Base-by-base conservation (phyloP, 2,113 vertebrate species). In the Tor tambroides region DNA sequence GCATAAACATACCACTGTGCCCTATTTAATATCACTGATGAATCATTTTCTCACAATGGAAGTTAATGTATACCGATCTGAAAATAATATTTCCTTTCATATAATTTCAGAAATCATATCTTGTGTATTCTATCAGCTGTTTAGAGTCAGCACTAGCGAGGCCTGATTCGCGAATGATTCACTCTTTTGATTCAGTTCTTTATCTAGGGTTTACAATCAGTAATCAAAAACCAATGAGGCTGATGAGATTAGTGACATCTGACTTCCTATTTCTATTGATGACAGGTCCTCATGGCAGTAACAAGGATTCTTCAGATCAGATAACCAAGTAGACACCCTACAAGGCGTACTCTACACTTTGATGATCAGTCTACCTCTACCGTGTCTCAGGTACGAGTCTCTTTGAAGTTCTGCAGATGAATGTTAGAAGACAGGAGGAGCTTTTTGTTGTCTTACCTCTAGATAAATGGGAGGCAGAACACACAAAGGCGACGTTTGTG, bases 401-500 rank as follows among this genome's bases (percentile, higher is more conserved):
- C 83, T 90, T 88, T 88, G 85, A 88, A 80, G 83, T 87, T 41
- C 10, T 41, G 30, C 71, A 78, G 72, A 85, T 72, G 51, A 77
- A 51, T 17, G 69, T 41, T 21, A 28, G 30, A 80, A 56, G 72
- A 72, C 75, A 76, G n/a, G 63, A 51, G 71, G 56, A 35, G 59
- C 75, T 79, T 71, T 86, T 65, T 90, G 77, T 87, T 84, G 65
- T 83, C 21, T 71, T 59, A 56, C 28, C 71, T 76, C 49, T 28
- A n/a, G 56, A 80, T 51, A 86, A 67, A 86, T 67, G 65, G 43
- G 30, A 32, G 65, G 63, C 63, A 83, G 63, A 71, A 21, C 5
- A 14, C 4, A 61, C 28, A 46, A 80, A 77, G 83, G 32, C 6
- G 10, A 54, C 75, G 83, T 67, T 85, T 76, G 49, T 76, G 51